phyloP scores from a whole-genome alignment of 2,888 invertebrate genomes.

The Lithophane ornitopus region DNA sequence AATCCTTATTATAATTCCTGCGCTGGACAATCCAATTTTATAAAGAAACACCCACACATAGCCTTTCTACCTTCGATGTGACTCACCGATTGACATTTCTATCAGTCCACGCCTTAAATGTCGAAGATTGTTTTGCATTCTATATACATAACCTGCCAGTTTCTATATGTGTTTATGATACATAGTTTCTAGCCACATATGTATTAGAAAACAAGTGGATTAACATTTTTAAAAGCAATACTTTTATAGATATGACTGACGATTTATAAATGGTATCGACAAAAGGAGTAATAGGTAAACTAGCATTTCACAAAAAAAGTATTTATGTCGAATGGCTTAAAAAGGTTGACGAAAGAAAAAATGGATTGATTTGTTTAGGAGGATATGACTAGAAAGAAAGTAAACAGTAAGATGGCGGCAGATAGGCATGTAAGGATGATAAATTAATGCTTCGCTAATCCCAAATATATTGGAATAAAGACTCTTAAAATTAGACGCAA shows the following conservation, averaged over 20 bases:
- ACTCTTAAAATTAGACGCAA: neutral
- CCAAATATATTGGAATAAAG: neutral
- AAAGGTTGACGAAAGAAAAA: no score
- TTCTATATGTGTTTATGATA: constrained; percentile 12
- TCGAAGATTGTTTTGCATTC: constrained; percentile 58
- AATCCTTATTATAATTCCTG: constrained; percentile 26
- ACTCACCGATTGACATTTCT: constrained; percentile 64
- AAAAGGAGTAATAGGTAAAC: no score
- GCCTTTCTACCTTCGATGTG: constrained; percentile 59
- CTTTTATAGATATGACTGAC: constrained; percentile 17
- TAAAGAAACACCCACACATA: constrained; percentile 51
- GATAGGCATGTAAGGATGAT: neutral
- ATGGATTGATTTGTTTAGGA: neutral
- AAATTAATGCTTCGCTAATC: neutral
- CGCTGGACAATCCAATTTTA: constrained; percentile 52
- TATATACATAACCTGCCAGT: constrained; percentile 1
- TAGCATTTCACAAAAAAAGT: no score
- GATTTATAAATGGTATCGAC: neutral
- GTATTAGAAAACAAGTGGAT: constrained; percentile 37
- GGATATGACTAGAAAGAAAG: neutral
- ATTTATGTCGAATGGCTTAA: neutral
- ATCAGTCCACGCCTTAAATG: constrained; percentile 58
- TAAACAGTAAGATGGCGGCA: neutral
- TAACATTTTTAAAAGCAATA: constrained; percentile 48
- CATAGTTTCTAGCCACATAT: constrained; percentile 37